Evolutionary conservation across 2,888 invertebrate species (phyloP), one percentile per base, ranked within the genome.

Genomic region (Cloeon dipterum): DNA sequence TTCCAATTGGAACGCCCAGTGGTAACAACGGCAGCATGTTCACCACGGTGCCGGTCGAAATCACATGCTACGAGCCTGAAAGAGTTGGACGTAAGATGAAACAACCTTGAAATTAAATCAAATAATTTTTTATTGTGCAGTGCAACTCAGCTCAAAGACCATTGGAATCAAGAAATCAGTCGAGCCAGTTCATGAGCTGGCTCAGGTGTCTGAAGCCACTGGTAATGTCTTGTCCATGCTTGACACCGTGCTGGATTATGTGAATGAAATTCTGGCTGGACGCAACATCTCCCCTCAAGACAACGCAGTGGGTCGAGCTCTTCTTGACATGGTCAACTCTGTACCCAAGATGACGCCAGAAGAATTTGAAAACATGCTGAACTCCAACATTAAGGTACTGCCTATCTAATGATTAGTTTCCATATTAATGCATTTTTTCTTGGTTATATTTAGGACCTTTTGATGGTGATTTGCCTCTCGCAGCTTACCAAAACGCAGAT

Each of bases 401-500:
- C n/a, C 26, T 10, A 19, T 20, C 23, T n/a, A 13, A 14, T 14
- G 11, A 26, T n/a, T 23, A 16, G 33, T 34, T 35, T 3, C 16
- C 17, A 14, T 14, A 14, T 18, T 38, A 34, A 26, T 17, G 21
- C 21, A 3, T 5, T 1, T 18, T 18, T 25, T 11, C 14, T 18
- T n/a, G 13, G 14, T 16, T 11, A 19, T 13, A 13, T 10, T 7
- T 32, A 68, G 67, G 96, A 96, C 63, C 68, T 96, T 48, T 65
- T 96, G 49, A 96, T 98, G 96, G 89, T 88, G 29, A 77, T 91
- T 47, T 93, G 94, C 32, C 66, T 98, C 41, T 85, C 94, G 11
- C 93, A 94, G 52, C 66, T 98, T 41, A 86, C 91, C 50, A 88
- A 91, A 61, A 91, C 94, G 2, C 94, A 98, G 59, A 67, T 96